These are phyloP conservation scores for Hedychridium roseum DNA, from an alignment of 2,888 invertebrate genomes.

Conservation along the genomic window DNA sequence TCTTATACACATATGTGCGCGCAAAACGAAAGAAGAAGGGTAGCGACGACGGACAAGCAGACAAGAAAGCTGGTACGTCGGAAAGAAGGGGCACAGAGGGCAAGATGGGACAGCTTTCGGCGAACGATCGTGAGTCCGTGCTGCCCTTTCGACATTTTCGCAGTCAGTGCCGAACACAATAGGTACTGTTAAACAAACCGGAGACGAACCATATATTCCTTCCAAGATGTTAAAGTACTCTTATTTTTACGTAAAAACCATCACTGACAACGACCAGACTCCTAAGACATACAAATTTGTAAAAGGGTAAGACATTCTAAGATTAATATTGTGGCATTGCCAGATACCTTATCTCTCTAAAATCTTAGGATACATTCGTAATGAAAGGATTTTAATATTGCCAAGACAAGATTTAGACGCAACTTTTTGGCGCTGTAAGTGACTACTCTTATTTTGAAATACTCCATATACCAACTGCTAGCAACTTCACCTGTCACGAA, in stretches of 20 bases:
- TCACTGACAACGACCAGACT: constrained; percentile 37
- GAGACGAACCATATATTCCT: too few species aligned
- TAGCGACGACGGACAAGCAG: constrained; percentile 14
- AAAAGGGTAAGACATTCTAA: constrained; percentile 56
- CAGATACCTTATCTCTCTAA: too few species aligned
- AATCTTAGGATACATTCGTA: too few species aligned
- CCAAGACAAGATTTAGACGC: too few species aligned
- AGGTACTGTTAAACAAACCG: not conserved
- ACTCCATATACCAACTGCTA: too few species aligned
- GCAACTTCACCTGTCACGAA: too few species aligned
- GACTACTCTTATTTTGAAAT: too few species aligned
- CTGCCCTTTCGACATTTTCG: constrained; percentile 24
- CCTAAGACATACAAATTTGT: constrained; percentile 47
- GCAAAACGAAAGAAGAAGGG: too few species aligned
- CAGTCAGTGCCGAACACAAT: constrained; percentile 7
- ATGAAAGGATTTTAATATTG: too few species aligned
- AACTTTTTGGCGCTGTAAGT: too few species aligned
- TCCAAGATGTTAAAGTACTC: constrained; percentile 51
- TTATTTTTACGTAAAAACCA: constrained; percentile 50
- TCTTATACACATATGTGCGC: constrained; percentile 3
- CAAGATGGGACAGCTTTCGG: constrained; percentile 36
- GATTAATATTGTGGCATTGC: too few species aligned
- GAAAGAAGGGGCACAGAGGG: constrained; percentile 27
- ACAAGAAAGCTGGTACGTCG: constrained; percentile 3
- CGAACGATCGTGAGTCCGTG: constrained; percentile 23